A percentile compares a stretch with the other conserved stretches of the same genome.
Conservation (phyloP, 2,797 vertebrate species). For the Poecilia gillii region DNA sequence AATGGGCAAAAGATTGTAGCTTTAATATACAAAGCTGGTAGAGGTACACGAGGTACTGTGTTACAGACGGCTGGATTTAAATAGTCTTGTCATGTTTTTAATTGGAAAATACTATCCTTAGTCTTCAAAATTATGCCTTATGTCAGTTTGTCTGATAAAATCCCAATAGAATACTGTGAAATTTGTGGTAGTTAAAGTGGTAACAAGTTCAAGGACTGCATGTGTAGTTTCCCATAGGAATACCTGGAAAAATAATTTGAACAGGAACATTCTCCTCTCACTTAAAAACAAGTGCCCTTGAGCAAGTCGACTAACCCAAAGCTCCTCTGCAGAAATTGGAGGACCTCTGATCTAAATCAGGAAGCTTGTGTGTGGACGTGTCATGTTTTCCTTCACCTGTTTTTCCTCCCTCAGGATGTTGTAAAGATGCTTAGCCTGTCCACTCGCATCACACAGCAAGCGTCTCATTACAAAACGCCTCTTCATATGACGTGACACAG, state of each 20-base stretch:
- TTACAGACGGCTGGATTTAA: background rate
- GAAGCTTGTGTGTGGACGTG: background rate
- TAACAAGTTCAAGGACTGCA: background rate
- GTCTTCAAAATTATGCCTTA: background rate
- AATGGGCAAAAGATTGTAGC: background rate
- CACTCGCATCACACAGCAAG: background rate
- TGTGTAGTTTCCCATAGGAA: background rate
- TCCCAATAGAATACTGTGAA: background rate
- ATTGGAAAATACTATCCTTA: background rate
- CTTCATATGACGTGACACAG: background rate
- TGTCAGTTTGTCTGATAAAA: background rate
- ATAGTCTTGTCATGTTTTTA: background rate
- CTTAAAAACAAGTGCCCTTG: constrained; percentile 42
- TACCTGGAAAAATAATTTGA: constrained; percentile 19
- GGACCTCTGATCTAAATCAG: constrained; percentile 10
- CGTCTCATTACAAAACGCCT: background rate
- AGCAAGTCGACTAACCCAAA: constrained; percentile 53
- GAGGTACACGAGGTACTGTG: background rate
- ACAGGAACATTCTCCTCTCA: constrained; percentile 13
- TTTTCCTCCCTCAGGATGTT: constrained; percentile 18
- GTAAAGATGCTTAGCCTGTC: background rate
- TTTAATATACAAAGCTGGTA: background rate
- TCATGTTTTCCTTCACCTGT: constrained; percentile 18
- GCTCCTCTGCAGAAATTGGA: constrained; percentile 36
- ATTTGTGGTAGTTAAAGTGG: background rate